Conservation (phyloP, 2,113 vertebrate genomes). For the Collichthys lucidus region DNA sequence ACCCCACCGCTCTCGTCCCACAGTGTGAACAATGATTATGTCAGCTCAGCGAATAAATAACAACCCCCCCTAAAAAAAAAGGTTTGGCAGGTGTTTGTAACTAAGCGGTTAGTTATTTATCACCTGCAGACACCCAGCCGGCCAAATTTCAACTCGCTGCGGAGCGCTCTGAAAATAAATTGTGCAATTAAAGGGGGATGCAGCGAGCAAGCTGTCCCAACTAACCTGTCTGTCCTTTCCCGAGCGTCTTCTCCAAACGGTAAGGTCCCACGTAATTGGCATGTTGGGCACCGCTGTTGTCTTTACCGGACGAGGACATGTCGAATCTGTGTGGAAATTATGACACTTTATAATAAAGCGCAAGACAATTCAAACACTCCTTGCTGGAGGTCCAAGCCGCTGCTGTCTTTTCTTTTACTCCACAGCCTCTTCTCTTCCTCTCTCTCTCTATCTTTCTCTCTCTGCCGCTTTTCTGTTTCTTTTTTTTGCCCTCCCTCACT, state of each 20-base stretch:
- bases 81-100: conserved; percentile 67
- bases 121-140: conserved; percentile 64
- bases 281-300: conserved; percentile 96
- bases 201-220: conserved; percentile 72
- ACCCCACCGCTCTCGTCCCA: conserved; percentile 21
- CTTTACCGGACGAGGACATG: conserved; percentile 98
- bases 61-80: not conserved
- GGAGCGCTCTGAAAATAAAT: conserved; percentile 50
- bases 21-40: conserved; percentile 57
- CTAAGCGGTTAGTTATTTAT: conserved; percentile 56
- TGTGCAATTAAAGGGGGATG: conserved; percentile 45
- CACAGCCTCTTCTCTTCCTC: conserved; percentile 64
- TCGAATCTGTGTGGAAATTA: conserved; percentile 69
- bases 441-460: conserved; percentile 25
- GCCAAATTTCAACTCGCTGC: conserved; percentile 59
- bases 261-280: conserved; percentile 99
- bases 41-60: conserved; percentile 40
- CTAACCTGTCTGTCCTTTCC: conserved; percentile 99
- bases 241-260: conserved; percentile 99
- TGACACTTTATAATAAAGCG: conserved; percentile 67
- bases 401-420: conserved; percentile 71
- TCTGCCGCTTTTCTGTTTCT: conserved; percentile 30
- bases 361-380: conserved; percentile 77
- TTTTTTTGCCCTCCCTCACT: conserved; percentile 53
- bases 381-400: conserved; percentile 71